Conservation (phyloP, 2,888 invertebrate genomes). For the Bedellia somnulentella region DNA sequence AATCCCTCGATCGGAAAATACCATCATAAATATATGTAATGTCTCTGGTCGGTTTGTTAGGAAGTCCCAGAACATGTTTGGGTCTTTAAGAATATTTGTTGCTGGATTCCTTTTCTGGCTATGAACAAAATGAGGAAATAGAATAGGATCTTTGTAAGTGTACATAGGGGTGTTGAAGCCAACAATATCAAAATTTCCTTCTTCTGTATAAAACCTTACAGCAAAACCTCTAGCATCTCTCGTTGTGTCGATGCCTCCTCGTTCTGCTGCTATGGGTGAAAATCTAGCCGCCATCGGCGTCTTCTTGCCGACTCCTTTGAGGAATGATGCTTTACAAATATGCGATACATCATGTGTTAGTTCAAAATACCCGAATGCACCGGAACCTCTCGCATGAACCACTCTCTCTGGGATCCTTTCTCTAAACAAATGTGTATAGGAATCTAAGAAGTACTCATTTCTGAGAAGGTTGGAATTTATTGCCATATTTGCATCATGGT, state of each 20-base stretch:
- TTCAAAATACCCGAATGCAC: conserved; percentile 83
- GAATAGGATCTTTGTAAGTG: conserved; percentile 81
- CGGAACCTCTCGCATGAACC: conserved; percentile 90
- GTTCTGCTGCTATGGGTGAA: conserved; percentile 80
- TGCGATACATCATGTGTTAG: conserved; percentile 79
- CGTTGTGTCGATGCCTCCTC: conserved; percentile 82
- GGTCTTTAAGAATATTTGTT: conserved; percentile 80
- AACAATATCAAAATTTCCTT: conserved; percentile 87
- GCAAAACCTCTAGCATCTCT: conserved; percentile 89
- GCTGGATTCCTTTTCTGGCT: conserved; percentile 91
- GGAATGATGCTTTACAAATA: conserved; percentile 74
- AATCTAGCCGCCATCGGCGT: conserved; percentile 79
- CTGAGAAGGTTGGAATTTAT: conserved; percentile 77
- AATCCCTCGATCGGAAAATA: conserved; percentile 86
- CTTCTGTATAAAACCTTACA: conserved; percentile 87
- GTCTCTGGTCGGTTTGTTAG: conserved; percentile 80
- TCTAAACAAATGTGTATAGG: conserved; percentile 75
- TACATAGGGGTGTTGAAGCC: conserved; percentile 89
- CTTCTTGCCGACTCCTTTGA: conserved; percentile 70
- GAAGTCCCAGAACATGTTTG: conserved; percentile 93
- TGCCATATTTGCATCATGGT: conserved; percentile 69
- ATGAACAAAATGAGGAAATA: conserved; percentile 89
- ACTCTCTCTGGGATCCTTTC: conserved; percentile 91
- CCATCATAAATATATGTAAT: conserved; percentile 77
- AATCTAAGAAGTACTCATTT: conserved; percentile 74